phyloP scores from a whole-genome alignment of 2,888 invertebrate species.

The Andrena camellia region DNA sequence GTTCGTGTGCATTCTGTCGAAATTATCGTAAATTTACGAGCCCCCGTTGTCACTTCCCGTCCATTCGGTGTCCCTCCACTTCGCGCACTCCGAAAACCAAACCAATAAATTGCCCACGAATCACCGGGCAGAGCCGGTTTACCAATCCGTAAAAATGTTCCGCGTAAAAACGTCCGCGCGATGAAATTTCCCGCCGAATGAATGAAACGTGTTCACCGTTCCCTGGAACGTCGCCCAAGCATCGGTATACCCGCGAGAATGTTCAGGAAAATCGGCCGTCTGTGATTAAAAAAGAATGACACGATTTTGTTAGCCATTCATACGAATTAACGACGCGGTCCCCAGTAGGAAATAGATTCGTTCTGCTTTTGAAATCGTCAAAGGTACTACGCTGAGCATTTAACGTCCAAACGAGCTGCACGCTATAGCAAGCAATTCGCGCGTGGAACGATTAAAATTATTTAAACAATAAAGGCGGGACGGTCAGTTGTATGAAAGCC shows the following conservation, averaged over 20 bases:
- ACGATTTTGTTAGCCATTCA: background rate
- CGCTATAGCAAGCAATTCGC: too few species aligned
- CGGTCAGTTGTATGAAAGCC: too few species aligned
- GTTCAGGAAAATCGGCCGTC: background rate
- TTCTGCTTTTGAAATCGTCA: background rate
- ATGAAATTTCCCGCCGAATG: slow-evolving; percentile 50
- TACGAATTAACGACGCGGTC: background rate
- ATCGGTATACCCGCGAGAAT: background rate
- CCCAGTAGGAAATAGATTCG: background rate
- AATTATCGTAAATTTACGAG: slow-evolving; percentile 81
- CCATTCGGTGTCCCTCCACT: slow-evolving; percentile 69
- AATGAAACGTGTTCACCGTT: slow-evolving; percentile 16
- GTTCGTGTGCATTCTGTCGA: slow-evolving; percentile 70
- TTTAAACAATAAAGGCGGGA: too few species aligned
- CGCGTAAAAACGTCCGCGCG: slow-evolving; percentile 55
- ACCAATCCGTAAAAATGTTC: slow-evolving; percentile 76
- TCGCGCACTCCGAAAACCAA: slow-evolving; percentile 63
- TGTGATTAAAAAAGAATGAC: background rate
- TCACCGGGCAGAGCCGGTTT: slow-evolving; percentile 71
- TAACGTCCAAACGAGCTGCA: too few species aligned
- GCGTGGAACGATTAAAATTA: too few species aligned
- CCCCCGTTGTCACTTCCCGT: slow-evolving; percentile 77
- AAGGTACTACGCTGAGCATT: background rate
- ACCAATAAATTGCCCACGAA: slow-evolving; percentile 78
- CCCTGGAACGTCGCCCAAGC: background rate